Conservation (phyloP, 2,797 vertebrate genomes). For the Sebastes baramenuke region DNA sequence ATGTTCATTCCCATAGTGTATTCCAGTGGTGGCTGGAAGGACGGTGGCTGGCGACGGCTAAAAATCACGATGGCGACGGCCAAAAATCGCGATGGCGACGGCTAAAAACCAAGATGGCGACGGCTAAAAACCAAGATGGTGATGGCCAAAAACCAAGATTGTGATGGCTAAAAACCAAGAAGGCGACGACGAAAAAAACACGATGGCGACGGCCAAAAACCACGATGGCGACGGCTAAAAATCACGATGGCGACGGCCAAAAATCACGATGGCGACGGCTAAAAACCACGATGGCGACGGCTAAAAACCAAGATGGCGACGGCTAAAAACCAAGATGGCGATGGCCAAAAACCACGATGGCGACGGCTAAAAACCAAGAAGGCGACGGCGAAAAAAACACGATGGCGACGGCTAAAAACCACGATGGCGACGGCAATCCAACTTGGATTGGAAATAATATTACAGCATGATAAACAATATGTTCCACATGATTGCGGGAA, state of each 20-base stretch:
- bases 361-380: accelerated
- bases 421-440: too few relatives aligned
- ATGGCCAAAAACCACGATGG: accelerated
- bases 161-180: accelerated
- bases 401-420: too few relatives aligned
- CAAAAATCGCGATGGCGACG: accelerated
- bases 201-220: accelerated
- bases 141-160: too few relatives aligned
- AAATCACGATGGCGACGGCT: accelerated
- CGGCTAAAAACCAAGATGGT: accelerated
- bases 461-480: neutral
- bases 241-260: accelerated
- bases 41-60: too few relatives aligned
- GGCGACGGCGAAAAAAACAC: too few relatives aligned
- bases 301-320: too few relatives aligned
- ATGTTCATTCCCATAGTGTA: too few relatives aligned
- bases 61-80: accelerated
- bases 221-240: accelerated
- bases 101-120: too few relatives aligned
- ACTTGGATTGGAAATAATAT: neutral
- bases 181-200: accelerated
- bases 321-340: accelerated
- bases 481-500: neutral
- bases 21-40: too few relatives aligned
- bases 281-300: accelerated